Base-by-base conservation (phyloP, 2,113 vertebrate species). In the Amblyornis subalaris region DNA sequence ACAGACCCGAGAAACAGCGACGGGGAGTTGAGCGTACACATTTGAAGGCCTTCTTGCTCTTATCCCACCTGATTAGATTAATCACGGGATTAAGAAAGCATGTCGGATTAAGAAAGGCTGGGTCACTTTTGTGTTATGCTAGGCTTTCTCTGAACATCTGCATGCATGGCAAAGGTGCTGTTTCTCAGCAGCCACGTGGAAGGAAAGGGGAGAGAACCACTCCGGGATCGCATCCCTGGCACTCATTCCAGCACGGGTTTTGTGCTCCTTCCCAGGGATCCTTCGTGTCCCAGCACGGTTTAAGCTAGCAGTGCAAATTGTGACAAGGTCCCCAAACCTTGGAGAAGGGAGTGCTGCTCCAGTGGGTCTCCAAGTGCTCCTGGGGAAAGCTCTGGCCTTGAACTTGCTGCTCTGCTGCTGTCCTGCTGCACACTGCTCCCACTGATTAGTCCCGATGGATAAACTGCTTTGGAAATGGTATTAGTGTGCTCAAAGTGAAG, bases 21-120 rank as follows among this genome's bases (percentile, higher is more conserved):
- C 0, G 1, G 26, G 38, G 20, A 13, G 17, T 1, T 10, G 54
- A 72, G 55, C 0, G 3, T 5, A 19, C 11, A 11, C 1, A 9
- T 33, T 57, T 47, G 5, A 80, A 87, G 33, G 61, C n/a, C 29
- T 88, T 29, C 81, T 82, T 29, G 29, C 70, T 86, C 87, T 88
- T 65, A 60, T 75, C 55, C 11, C 35, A 14, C 65, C 53, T 77
- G 51, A 85, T 91, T 17, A 76, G 81, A 50, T 75, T 81, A 29
- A 91, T 77, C 42, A 21, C 29, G 45, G 58, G n/a, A 70, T 74
- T 77, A 93, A 89, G 64, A 71, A 42, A 73, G 28, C 14, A 7
- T 0, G 3, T 35, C 50, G 44, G 66, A n/a, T n/a, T n/a, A n/a
- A n/a, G 60, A 75, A 92, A 89, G 64, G 64, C 72, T 86, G 36